Evolutionary conservation across 2,888 invertebrate species (phyloP), one percentile per base, ranked within the genome.

Genomic region (Drosophila parthenogenetica): DNA sequence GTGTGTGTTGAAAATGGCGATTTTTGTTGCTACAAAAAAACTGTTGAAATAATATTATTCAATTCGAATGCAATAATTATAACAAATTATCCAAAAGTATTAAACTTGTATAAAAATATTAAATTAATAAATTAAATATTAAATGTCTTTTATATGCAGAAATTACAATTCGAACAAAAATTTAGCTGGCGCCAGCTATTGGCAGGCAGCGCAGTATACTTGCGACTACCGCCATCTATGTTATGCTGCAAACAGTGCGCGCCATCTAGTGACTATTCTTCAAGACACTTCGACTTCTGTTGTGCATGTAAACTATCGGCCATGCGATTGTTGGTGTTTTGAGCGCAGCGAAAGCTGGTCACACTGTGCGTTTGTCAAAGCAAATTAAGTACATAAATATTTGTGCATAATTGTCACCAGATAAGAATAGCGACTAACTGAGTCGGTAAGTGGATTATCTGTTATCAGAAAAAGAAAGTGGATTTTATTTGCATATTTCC

Each of bases 1-100:
- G 40, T 70, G 35, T 39, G 32, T 37, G 55, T 45, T 48, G 39
- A 66, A 59, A 86, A 81, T 86, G 80, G 87, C 54, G 72, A 42
- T 49, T 81, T 75, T 55, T 49, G 50, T 46, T 64, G 39, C 40
- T 50, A 16, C 19, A 32, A 54, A 63, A 67, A 63, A 25, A n/a
- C 4, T 37, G 57, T 60, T 63, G 46, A 68, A 63, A 29, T 46
- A 17, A 40, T 48, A 32, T 48, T 32, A n/a, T 62, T 22, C 13
- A 14, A 40, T n/a, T 1, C 13, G 17, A 11, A 16, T 7, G 16
- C 14, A 17, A 17, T 16, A 35, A 14, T 35, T 35, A 8, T 13
- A 5, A 13, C 35, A 2, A 8, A 29, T 8, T 11, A 35, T 0
- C 13, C 35, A 0, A 29, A 29, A 29, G 1, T 5, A 7, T 7